Evolutionary conservation across 2,888 invertebrate genomes (phyloP), one percentile per base, ranked within the genome.

Genomic region (Spilosoma lubricipeda): DNA sequence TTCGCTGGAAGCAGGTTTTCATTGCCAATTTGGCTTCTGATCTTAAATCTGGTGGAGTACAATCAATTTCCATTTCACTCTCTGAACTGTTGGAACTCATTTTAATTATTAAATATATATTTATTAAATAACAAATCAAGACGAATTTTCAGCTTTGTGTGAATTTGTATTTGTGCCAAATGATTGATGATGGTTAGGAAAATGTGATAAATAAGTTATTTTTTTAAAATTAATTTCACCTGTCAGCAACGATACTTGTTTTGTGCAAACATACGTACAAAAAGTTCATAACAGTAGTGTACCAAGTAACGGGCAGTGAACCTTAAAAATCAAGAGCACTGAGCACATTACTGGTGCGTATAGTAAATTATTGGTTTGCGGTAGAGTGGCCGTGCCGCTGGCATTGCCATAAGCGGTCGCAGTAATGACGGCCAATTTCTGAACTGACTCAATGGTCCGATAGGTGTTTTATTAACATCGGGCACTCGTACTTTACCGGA

Each of bases 371-470:
- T 90, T 83, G 87, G 88, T 86, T 89, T 89, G 90, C 88, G 86
- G 88, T 88, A 86, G 84, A 78, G 80, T 84, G 85, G 85, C 82
- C 82, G 77, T 76, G 87, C 88, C 83, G 85, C 77, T 74, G 81
- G 85, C 85, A 81, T 77, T 80, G 78, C 92, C 90, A 86, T 92
- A 91, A 91, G 86, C 87, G 90, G 87, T 80, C 82, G 73, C 73
- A 75, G 85, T 93, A 92, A 93, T 92, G 91, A 91, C 88, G 89
- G 89, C 86, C 90, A 92, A 91, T 92, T 93, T 90, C 86, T 86
- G 87, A 90, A 89, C 87, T 75, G 82, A 80, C 84, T 86, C 86
- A 88, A 86, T 84, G 86, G 74, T 81, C 77, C 76, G 74, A 83
- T 86, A 82, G 84, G 83, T 86, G 83, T 79, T 87, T 88, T 85